phyloP scores from a whole-genome alignment of 2,113 vertebrate species.

The Perognathus longimembris region DNA sequence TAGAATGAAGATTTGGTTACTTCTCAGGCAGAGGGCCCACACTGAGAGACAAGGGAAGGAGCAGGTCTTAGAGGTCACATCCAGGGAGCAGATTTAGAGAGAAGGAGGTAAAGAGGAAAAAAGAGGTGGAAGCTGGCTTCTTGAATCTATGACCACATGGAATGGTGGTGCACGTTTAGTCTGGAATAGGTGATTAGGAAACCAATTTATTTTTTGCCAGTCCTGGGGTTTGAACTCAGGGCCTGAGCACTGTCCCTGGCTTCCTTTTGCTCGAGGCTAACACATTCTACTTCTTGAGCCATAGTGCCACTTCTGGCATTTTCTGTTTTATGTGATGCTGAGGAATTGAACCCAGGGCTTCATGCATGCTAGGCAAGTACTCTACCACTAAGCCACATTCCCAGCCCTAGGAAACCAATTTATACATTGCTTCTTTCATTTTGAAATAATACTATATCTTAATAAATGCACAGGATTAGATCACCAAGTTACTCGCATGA shows the following conservation, averaged over 20 bases:
- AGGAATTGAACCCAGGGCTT: too few relatives aligned
- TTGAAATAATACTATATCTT: slow-evolving; percentile 19
- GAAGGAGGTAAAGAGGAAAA: background rate
- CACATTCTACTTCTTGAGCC: too few relatives aligned
- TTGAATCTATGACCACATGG: background rate
- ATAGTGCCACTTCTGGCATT: too few relatives aligned
- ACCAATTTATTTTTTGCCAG: too few relatives aligned
- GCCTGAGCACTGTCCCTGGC: too few relatives aligned
- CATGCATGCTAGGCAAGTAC: too few relatives aligned
- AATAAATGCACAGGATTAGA: background rate
- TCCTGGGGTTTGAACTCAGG: too few relatives aligned
- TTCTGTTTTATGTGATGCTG: too few relatives aligned
- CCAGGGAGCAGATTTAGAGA: background rate
- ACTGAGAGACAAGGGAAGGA: too few relatives aligned
- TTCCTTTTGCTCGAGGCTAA: too few relatives aligned
- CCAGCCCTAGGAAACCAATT: slow-evolving; percentile 18
- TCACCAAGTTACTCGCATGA: background rate
- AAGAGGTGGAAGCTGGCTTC: background rate
- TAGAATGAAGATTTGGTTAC: slow-evolving; percentile 63
- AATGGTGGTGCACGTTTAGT: background rate
- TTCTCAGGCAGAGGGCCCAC: background rate
- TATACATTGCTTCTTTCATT: background rate
- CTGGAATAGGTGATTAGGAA: slow-evolving; percentile 20
- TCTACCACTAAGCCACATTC: too few relatives aligned
- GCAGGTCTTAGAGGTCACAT: background rate